These are phyloP conservation scores for Pandemis corylana DNA, from an alignment of 2,888 invertebrate species.

Conservation along the genomic window DNA sequence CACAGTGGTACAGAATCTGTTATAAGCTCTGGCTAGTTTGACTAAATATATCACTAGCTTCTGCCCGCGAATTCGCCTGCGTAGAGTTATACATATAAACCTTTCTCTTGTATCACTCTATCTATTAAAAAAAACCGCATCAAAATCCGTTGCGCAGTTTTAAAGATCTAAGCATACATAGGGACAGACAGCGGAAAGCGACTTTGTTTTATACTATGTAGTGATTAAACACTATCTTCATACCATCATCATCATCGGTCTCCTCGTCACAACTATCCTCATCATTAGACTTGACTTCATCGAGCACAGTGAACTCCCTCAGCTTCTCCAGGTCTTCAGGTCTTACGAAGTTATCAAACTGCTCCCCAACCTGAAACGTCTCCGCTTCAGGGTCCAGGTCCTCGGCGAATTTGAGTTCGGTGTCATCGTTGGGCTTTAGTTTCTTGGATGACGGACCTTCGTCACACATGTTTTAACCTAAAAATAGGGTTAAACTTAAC, in stretches of 20 bases:
- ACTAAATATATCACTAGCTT: no score
- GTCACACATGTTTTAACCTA: conserved; percentile 41
- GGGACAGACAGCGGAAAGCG: no score
- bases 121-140: no score
- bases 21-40: no score
- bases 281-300: conserved; percentile 76
- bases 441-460: conserved; percentile 36
- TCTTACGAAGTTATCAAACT: conserved; percentile 61
- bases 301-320: conserved; percentile 75
- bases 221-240: conserved; percentile 14
- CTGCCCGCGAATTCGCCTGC: no score
- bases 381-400: conserved; percentile 46
- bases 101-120: no score
- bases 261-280: conserved; percentile 74
- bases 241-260: conserved; percentile 72
- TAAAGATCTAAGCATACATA: no score
- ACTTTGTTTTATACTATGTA: no score
- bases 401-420: conserved; percentile 42
- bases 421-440: conserved; percentile 1
- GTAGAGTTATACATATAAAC: no score
- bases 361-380: conserved; percentile 49
- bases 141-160: no score
- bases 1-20: no score
- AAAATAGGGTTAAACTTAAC: conserved; percentile 43
- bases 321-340: conserved; percentile 68